These are phyloP conservation scores for Eupeodes luniger DNA, from an alignment of 2,888 invertebrate species.

Conservation along the genomic window DNA sequence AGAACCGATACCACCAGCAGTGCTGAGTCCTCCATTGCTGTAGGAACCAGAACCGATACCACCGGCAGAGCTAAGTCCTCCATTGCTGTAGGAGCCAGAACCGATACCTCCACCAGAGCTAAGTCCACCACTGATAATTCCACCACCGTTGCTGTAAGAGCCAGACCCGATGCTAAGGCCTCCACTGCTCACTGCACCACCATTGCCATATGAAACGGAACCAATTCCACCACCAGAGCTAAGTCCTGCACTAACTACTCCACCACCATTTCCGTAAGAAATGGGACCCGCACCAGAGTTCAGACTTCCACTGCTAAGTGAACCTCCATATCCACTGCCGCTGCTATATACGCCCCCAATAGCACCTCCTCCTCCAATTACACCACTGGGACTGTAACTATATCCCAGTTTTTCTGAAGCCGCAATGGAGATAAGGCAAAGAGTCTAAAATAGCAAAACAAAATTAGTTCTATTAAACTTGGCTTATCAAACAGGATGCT, in stretches of 20 bases:
- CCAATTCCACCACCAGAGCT: neutral
- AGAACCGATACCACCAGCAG: neutral
- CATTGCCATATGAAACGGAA: neutral
- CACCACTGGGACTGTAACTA: slow-evolving; percentile 16
- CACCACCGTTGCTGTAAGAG: slow-evolving; percentile 7
- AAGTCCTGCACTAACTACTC: neutral
- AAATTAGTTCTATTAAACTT: neutral
- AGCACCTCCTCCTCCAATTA: slow-evolving; percentile 2
- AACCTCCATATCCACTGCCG: neutral
- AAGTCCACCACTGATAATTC: neutral
- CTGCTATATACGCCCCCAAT: slow-evolving; percentile 5
- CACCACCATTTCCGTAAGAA: slow-evolving; percentile 4
- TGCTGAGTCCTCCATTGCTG: neutral
- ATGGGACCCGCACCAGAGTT: neutral
- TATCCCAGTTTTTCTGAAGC: slow-evolving; percentile 21
- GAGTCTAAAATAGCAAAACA: slow-evolving; percentile 14
- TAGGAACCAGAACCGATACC: neutral
- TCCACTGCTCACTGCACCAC: neutral
- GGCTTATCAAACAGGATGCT: neutral
- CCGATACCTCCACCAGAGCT: too few species aligned
- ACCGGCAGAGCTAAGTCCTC: neutral
- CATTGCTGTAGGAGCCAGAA: neutral
- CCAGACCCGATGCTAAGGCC: neutral
- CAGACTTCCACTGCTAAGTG: neutral
- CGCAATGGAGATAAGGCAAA: slow-evolving; percentile 21